Evolutionary conservation across 2,113 vertebrate genomes (phyloP).

Genomic region (Aphyosemion australe): DNA sequence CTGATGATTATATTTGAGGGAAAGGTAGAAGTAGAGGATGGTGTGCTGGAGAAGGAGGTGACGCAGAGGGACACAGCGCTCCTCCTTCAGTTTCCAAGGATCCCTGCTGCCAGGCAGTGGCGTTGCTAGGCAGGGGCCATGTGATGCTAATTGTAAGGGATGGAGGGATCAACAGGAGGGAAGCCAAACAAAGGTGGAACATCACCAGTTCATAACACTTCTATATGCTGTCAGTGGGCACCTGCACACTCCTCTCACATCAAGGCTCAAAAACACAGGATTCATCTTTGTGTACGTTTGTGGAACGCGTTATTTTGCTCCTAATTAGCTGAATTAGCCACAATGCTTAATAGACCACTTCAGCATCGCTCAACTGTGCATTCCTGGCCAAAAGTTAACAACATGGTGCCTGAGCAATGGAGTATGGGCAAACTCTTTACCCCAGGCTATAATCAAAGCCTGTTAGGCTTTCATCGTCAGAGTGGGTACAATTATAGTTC

Average conservation of each 20-base stretch:
- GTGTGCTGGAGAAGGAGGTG: conserved; percentile 25
- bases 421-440: background rate
- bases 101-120: conserved; percentile 59
- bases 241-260: background rate
- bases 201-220: conserved; percentile 10
- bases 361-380: background rate
- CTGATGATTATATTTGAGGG: background rate
- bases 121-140: conserved; percentile 62
- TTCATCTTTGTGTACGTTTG: background rate
- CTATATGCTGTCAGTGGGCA: background rate
- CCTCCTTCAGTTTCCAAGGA: conserved; percentile 64
- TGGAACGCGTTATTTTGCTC: background rate
- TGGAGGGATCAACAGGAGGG: conserved; percentile 18
- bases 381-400: conserved; percentile 9
- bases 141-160: conserved; percentile 34
- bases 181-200: conserved; percentile 20
- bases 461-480: conserved; percentile 11
- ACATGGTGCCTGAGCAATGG: background rate
- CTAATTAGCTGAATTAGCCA: background rate
- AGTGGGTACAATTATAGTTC: conserved; percentile 1
- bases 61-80: conserved; percentile 31
- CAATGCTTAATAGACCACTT: background rate
- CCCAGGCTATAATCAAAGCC: conserved; percentile 19
- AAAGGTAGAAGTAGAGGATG: background rate
- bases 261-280: background rate